Percentiles rank a stretch among this genome's conserved stretches.
These are phyloP conservation scores for Anolis carolinensis DNA, from an alignment of 2,113 vertebrate species.

Conservation along the genomic window DNA sequence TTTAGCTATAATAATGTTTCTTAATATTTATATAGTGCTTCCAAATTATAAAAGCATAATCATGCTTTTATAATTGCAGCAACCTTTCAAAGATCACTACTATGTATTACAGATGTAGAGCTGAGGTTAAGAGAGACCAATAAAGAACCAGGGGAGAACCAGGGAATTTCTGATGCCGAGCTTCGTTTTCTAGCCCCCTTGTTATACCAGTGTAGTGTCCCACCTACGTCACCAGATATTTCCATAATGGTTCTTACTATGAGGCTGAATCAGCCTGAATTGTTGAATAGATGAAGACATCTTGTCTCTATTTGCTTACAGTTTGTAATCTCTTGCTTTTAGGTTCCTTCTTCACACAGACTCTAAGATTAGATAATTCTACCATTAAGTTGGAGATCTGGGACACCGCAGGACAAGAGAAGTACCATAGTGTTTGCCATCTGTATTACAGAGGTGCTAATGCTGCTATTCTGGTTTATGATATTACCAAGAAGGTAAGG, in stretches of 20 bases:
- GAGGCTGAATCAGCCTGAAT: not conserved
- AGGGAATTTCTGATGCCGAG: not conserved
- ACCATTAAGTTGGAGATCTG: slow-evolving; percentile 80
- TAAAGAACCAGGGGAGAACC: not conserved
- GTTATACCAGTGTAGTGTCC: not conserved
- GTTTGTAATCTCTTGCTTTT: not conserved
- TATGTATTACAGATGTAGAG: not conserved
- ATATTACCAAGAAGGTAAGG: slow-evolving; percentile 78
- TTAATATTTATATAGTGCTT: not conserved
- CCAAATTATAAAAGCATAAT: not conserved
- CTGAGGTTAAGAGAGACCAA: not conserved
- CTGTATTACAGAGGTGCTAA: slow-evolving; percentile 82
- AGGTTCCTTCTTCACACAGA: slow-evolving; percentile 82
- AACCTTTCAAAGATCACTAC: not conserved
- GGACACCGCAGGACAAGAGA: slow-evolving; percentile 86
- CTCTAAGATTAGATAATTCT: slow-evolving; percentile 49
- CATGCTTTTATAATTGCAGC: not conserved
- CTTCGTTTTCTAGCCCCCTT: not conserved
- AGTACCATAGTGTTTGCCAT: slow-evolving; percentile 83
- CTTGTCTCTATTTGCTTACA: not conserved
- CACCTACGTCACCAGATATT: not conserved
- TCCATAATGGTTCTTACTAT: not conserved
- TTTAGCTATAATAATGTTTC: too few relatives aligned
- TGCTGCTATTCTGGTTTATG: slow-evolving; percentile 77
- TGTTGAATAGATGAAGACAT: not conserved